Evolutionary conservation across 2,888 invertebrate species (phyloP).

Genomic region (Acleris emargana): DNA sequence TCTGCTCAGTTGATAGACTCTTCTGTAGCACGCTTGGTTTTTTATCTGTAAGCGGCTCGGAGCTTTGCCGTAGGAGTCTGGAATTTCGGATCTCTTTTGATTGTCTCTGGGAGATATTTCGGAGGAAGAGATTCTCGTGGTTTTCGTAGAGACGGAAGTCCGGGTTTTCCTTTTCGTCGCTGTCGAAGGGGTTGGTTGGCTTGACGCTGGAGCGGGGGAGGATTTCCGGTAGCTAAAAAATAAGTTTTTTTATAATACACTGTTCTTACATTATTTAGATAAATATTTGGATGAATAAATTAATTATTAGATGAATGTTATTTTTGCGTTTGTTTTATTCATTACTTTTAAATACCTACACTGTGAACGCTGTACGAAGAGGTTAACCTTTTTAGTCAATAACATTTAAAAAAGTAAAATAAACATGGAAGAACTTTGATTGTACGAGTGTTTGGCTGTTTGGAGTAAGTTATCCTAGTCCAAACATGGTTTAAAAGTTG

Average conservation of each 20-base stretch:
- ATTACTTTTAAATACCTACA: too few species aligned
- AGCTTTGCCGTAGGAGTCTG: constrained; percentile 67
- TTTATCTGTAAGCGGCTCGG: constrained; percentile 70
- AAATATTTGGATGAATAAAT: too few species aligned
- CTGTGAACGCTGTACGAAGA: too few species aligned
- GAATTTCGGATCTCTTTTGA: constrained; percentile 71
- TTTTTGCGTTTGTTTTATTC: too few species aligned
- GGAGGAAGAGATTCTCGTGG: constrained; percentile 72
- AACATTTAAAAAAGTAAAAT: too few species aligned
- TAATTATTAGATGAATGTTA: too few species aligned
- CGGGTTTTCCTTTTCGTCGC: constrained; percentile 53
- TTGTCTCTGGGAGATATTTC: constrained; percentile 72
- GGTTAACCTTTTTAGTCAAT: too few species aligned
- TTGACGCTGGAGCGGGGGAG: constrained; percentile 62
- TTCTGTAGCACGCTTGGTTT: constrained; percentile 62
- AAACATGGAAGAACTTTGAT: too few species aligned
- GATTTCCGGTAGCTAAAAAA: constrained; percentile 69
- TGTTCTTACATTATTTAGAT: too few species aligned
- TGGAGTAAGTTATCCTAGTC: too few species aligned
- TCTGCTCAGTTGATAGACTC: constrained; percentile 72
- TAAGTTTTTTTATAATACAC: constrained; percentile 1
- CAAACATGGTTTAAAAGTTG: too few species aligned
- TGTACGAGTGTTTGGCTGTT: too few species aligned
- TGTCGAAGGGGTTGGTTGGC: constrained; percentile 67
- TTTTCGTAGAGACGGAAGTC: constrained; percentile 72